Evolutionary conservation across 2,113 vertebrate genomes (phyloP).

Genomic region (Mungos mungo): DNA sequence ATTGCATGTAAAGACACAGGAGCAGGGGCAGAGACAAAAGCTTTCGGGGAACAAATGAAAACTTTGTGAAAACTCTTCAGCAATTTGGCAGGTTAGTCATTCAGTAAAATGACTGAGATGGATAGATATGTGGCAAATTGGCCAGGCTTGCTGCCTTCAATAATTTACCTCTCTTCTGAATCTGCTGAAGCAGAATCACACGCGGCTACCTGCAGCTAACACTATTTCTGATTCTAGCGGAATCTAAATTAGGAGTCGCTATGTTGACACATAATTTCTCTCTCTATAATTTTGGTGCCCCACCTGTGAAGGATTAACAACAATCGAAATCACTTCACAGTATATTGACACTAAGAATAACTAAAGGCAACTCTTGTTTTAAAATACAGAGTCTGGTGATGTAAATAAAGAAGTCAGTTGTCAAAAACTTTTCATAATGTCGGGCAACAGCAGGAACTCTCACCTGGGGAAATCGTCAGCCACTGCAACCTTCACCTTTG

Average conservation of each 20-base stretch:
- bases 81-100: not conserved
- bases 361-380: not conserved
- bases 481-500: not conserved
- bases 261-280: not conserved
- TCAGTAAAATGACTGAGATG: not conserved
- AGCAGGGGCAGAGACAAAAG: not conserved
- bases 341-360: not conserved
- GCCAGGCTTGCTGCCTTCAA: not conserved
- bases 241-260: not conserved
- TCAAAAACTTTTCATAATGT: not conserved
- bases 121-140: not conserved
- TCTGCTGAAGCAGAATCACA: not conserved
- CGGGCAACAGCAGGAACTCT: not conserved
- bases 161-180: not conserved
- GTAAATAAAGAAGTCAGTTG: not conserved
- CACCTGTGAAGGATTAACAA: not conserved
- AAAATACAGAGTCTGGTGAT: not conserved
- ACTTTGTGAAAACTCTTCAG: not conserved
- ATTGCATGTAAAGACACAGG: not conserved
- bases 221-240: not conserved
- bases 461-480: not conserved
- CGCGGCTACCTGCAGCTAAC: not conserved
- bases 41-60: not conserved
- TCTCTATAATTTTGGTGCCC: not conserved
- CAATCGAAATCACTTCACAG: not conserved